Base-by-base conservation (phyloP, 1,140 invertebrate genomes). In the Cydia strobilella region DNA sequence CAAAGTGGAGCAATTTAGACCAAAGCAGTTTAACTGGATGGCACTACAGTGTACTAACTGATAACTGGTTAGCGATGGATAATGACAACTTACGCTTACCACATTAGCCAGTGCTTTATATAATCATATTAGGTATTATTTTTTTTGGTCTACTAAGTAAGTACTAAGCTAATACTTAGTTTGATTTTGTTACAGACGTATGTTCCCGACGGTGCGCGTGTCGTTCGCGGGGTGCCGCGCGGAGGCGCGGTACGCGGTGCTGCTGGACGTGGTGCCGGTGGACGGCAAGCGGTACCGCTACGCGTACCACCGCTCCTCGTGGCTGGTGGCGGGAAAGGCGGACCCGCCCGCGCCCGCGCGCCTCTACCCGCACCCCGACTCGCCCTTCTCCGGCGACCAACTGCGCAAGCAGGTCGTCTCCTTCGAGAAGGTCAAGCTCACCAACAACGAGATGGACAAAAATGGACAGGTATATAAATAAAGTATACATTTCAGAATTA, bases 391-490 rank as follows among this genome's bases (percentile, higher is more conserved):
- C 77, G 98, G 98, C 48, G 98, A 99, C 88, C 98, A 99, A 91
- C 94, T 99, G 45, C 94, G 96, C 81, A 99, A 99, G 93, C 98
- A 99, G 94, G 97, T 99, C 83, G 98, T 99, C 84, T 99, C 98
- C 80, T 99, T 99, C 93, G 99, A 99, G 94, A 99, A 99, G 94
- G 97, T 99, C 88, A 99, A 99, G 93, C 95, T 99, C 79, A 99
- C 99, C 89, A 99, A 99, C 94, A 99, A 99, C 94, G 98, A 99
- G 93, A 98, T 99, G 96, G 98, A 99, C 93, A 99, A 98, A 93
- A 97, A 98, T 88, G 98, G 98, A 93, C 98, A 99, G 95, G 99
- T 99, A 15, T 82, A 83, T 45, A 35, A 35, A 35, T 35, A 35
- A 35, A 35, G 31, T 35, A 9, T 35, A 9, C 4, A 9, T 39